Conservation (phyloP, 2,113 vertebrate genomes). For the Tachysurus vachellii region DNA sequence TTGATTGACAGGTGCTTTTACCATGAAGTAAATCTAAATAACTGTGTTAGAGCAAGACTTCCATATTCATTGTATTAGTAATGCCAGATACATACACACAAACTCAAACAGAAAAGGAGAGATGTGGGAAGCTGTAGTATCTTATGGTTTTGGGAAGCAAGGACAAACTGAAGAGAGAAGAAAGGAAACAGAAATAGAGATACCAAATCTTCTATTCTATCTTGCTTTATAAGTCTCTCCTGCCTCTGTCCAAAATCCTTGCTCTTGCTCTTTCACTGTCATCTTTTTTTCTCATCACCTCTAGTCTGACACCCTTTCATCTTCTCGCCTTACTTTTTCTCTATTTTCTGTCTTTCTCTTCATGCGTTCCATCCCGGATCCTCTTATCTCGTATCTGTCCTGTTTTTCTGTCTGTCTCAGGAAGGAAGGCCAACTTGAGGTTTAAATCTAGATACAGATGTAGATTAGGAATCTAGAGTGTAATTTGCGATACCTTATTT, state of each 20-base stretch:
- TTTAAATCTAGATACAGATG: not conserved
- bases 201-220: not conserved
- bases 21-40: not conserved
- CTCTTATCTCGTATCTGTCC: not conserved
- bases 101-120: not conserved
- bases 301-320: not conserved
- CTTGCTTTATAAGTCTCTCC: not conserved
- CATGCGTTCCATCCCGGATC: not conserved
- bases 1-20: not conserved
- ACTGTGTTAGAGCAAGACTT: not conserved
- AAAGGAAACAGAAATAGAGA: constrained; percentile 20
- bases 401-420: constrained; percentile 50
- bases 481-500: too few relatives aligned
- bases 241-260: not conserved
- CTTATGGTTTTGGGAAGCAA: not conserved
- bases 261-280: not conserved
- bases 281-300: constrained; percentile 6
- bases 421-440: constrained; percentile 75
- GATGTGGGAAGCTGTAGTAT: not conserved
- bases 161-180: constrained; percentile 14
- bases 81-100: not conserved
- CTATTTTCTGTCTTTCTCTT: not conserved
- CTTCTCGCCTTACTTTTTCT: not conserved
- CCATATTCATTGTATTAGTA: not conserved
- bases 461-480: not conserved